A percentile compares a stretch with the other conserved stretches of the same genome.
Conservation (phyloP, 2,797 vertebrate genomes). For the Hozukius guyotensis region DNA sequence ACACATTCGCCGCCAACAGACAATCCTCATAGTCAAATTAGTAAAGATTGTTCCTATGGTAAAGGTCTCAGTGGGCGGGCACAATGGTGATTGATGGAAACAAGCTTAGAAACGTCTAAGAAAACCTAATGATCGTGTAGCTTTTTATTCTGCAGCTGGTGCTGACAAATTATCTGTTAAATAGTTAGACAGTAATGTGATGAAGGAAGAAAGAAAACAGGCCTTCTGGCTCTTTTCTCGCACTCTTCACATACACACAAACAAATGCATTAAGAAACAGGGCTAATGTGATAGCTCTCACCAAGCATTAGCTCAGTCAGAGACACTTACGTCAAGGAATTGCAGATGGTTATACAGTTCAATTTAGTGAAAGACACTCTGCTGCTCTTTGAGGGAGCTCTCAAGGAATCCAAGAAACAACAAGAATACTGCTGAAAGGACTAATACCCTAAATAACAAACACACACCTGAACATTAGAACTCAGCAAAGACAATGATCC, state of each 20-base stretch:
- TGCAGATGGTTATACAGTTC: background rate
- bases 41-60: constrained; percentile 61
- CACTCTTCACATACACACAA: background rate
- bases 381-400: background rate
- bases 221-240: background rate
- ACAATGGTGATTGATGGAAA: constrained; percentile 55
- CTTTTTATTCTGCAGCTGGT: constrained; percentile 29
- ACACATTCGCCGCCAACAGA: constrained; percentile 39
- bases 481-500: background rate
- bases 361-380: background rate
- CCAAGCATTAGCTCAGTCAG: constrained; percentile 24
- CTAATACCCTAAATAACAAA: background rate
- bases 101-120: constrained; percentile 20
- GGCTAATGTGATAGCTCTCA: constrained; percentile 23
- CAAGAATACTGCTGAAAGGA: background rate
- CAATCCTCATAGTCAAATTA: constrained; percentile 66
- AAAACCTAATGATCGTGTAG: constrained; percentile 55
- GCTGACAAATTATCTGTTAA: constrained; percentile 43
- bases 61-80: constrained; percentile 58
- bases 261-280: constrained; percentile 25
- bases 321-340: background rate
- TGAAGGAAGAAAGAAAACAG: constrained; percentile 7
- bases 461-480: background rate
- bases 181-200: constrained; percentile 24
- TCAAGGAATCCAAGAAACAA: background rate